Conservation (phyloP, 2,888 invertebrate species). For the Kryphioiulus occultus region DNA sequence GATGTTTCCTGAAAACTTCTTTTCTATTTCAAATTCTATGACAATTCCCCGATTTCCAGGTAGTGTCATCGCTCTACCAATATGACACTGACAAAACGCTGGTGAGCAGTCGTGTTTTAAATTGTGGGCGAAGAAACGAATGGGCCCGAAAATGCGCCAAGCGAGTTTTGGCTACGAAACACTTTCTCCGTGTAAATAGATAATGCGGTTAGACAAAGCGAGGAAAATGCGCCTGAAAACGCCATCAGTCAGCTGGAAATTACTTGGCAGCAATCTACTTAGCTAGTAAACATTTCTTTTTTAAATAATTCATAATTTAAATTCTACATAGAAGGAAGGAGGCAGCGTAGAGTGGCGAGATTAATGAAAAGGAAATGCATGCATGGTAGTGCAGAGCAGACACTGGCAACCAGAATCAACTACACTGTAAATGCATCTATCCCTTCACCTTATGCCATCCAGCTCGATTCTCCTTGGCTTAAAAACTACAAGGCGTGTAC, state of each 20-base stretch:
- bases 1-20: too few species aligned
- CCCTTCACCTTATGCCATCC: neutral
- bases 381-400: neutral
- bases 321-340: neutral
- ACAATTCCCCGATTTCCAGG: too few species aligned
- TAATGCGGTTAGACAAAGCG: slow-evolving; percentile 7
- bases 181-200: neutral
- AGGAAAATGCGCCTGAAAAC: neutral
- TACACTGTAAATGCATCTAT: too few species aligned
- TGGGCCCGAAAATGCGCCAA: neutral
- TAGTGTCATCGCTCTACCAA: too few species aligned
- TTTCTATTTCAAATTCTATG: too few species aligned
- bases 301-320: slow-evolving; percentile 28
- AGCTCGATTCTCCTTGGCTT: neutral
- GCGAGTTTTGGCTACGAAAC: neutral
- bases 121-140: neutral
- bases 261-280: neutral
- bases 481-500: neutral
- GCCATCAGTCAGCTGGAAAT: neutral
- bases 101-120: neutral
- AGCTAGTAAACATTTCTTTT: neutral
- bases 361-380: neutral
- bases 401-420: neutral
- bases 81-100: too few species aligned
- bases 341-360: neutral